Evolutionary conservation across 2,888 invertebrate species (phyloP), one percentile per base, ranked within the genome.

Genomic region (Apamea monoglypha): DNA sequence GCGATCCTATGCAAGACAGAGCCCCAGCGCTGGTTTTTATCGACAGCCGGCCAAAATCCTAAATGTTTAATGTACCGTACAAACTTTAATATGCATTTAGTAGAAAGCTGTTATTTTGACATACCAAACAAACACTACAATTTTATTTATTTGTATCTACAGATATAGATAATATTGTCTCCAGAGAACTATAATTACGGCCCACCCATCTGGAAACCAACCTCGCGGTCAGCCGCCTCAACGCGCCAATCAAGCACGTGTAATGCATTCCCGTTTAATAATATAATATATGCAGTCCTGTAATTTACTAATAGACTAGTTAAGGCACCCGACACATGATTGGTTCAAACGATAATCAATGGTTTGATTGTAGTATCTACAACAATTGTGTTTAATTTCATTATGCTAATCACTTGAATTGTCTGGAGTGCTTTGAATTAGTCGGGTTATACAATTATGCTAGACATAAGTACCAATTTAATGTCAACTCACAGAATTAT

Each of bases 271-370:
- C 50, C 10, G 64, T 74, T 76, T 74, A 80, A 59, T 74, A 70
- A 68, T 80, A 76, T 79, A 79, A 83, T 87, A 76, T 81, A 83
- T 81, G 68, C 77, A 70, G 47, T 70, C 21, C 64, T 78, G 56
- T 81, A 80, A 87, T 87, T 76, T 81, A 78, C 59, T 85, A 81
- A 85, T 81, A 53, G 53, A 75, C 53, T 75, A 80, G 81, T 81
- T 84, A 84, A 44, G 36, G n/a, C 14, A 66, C 14, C 61, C 59
- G 21, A 2, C 32, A 71, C 75, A 40, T 81, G 80, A 80, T 79
- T 77, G 70, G 14, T 80, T 76, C 32, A 32, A 71, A 16, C 32
- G 29, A 40, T 80, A 76, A 85, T 81, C 77, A 83, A 81, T 81
- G 59, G 50, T 66, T 75, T 64, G 66, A 66, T 84, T 76, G 63